Base-by-base conservation (phyloP, 2,113 vertebrate species). In the Xiphorhynchus elegans region DNA sequence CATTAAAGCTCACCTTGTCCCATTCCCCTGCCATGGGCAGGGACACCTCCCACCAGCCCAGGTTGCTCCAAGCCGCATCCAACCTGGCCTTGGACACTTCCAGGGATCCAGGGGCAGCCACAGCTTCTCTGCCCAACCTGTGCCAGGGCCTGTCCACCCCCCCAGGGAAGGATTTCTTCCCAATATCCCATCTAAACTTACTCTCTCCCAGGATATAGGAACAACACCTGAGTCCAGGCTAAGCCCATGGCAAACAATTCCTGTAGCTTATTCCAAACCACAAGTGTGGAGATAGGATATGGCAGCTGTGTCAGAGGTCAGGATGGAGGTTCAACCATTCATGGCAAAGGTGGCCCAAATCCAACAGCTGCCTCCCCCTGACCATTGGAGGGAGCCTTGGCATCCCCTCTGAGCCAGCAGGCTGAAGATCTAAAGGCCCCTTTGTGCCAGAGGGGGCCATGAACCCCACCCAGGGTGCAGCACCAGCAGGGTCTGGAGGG, bases 341-440 rank as follows among this genome's bases (percentile, higher is more conserved):
- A 0, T 3, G 1, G 7, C 11, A 3, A 23, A 84, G 44, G 35
- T 13, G 24, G 49, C 68, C 77, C 40, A 50, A 60, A 76, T 13
- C 49, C 8, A 2, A 12, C 1, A 66, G 24, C 9, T 72, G 18
- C 31, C 39, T n/a, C 14, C 39, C 14, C 12, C 7, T 11, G 0
- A 9, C 20, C 44, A 8, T 7, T 42, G 23, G 6, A 26, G 29
- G 50, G 28, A 87, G 13, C 79, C 69, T 26, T 29, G 31, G 21
- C n/a, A 44, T 25, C 15, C 9, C 29, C 44, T 52, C 70, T 10
- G 35, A 50, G 7, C 56, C 79, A 28, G 16, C 6, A 25, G 72
- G 53, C 42, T 72, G 56, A 31, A 64, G 29, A 31, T 26, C 56
- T 44, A 11, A 50, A 59, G 49, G 19, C 29, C 29, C 33, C 16